Evolutionary conservation across 2,888 invertebrate genomes (phyloP).

Genomic region (Tetranychus truncatus): DNA sequence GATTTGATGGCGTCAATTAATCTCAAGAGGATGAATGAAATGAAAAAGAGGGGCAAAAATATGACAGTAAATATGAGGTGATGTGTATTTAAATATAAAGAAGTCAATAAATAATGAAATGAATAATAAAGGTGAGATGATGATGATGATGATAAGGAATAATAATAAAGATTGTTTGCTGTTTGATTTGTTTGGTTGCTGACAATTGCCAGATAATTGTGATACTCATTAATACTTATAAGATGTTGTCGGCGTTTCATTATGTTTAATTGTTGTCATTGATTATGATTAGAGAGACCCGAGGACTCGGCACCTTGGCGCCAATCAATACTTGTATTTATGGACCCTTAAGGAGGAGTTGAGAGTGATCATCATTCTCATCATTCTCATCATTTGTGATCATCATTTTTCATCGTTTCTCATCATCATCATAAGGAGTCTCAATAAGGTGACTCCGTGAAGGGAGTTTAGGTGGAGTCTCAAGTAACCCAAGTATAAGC

Average conservation of each 20-base stretch:
- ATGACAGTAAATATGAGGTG: background rate
- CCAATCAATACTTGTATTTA: background rate
- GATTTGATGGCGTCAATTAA: background rate
- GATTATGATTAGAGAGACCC: background rate
- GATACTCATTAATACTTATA: slow-evolving; percentile 2
- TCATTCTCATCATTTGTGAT: no score
- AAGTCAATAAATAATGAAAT: background rate
- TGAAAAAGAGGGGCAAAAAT: background rate
- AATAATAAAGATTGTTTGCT: background rate
- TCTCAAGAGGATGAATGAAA: background rate
- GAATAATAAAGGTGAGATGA: slow-evolving; percentile 1
- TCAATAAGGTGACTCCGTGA: no score
- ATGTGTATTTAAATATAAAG: background rate
- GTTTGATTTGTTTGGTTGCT: background rate
- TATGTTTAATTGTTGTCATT: background rate
- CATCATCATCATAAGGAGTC: no score
- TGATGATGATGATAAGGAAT: slow-evolving; percentile 1
- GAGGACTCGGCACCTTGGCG: background rate
- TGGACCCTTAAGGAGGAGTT: no score
- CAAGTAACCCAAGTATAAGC: background rate
- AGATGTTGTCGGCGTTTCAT: slow-evolving; percentile 5
- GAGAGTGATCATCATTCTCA: no score
- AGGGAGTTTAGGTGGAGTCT: background rate
- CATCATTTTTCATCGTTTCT: no score
- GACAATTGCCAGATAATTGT: slow-evolving; percentile 2